These are phyloP conservation scores for Micrasema longulum DNA, from an alignment of 1,140 invertebrate species.

Conservation along the genomic window DNA sequence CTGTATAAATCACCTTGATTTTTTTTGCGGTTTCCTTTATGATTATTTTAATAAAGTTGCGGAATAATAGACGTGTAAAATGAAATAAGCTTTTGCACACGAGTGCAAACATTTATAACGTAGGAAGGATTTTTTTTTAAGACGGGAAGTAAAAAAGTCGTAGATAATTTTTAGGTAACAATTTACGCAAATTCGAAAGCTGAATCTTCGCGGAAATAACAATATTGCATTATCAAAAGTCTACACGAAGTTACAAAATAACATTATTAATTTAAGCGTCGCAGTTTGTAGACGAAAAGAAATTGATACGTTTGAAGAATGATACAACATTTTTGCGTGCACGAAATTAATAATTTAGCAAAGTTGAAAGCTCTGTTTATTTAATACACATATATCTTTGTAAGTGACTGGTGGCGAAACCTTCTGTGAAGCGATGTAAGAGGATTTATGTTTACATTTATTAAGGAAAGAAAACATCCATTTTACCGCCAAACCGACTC, in stretches of 20 bases:
- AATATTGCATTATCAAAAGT: too few relatives aligned
- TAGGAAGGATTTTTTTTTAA: too few relatives aligned
- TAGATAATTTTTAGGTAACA: too few relatives aligned
- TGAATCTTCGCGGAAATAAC: too few relatives aligned
- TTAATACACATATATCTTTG: constrained; percentile 7
- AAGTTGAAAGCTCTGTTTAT: neutral
- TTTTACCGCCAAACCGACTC: constrained; percentile 18
- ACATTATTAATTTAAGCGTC: too few relatives aligned
- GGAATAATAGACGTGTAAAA: neutral
- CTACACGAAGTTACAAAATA: too few relatives aligned
- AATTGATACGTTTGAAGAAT: too few relatives aligned
- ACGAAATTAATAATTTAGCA: constrained; percentile 7
- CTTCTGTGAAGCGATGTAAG: constrained; percentile 3
- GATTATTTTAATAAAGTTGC: constrained; percentile 7
- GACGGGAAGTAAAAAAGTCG: too few relatives aligned
- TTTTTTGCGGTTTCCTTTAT: constrained; percentile 39
- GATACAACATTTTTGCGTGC: too few relatives aligned
- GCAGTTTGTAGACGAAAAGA: too few relatives aligned
- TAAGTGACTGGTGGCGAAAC: neutral
- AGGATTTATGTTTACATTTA: constrained; percentile 39
- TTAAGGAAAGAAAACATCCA: constrained; percentile 24
- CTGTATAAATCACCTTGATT: constrained; percentile 47
- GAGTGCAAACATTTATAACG: too few relatives aligned
- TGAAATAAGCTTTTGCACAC: neutral
- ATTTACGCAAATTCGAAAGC: too few relatives aligned